Evolutionary conservation across 2,113 vertebrate species (phyloP).

Genomic region (Brachypteracias leptosomus): DNA sequence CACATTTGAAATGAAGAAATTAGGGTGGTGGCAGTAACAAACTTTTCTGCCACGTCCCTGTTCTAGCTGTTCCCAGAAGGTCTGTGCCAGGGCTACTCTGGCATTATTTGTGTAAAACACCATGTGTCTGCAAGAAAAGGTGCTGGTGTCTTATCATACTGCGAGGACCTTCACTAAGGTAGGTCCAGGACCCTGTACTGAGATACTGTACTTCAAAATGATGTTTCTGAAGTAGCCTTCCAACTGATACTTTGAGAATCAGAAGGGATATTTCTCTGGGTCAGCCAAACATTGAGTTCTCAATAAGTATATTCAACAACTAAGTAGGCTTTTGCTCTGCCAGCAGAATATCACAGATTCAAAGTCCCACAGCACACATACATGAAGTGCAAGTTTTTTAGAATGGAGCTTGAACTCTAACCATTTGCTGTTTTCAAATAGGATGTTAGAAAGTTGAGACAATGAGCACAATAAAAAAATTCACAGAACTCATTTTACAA

Average conservation of each 20-base stretch:
- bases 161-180: background rate
- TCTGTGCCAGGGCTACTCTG: background rate
- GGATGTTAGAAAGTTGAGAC: background rate
- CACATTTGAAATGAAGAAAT: background rate
- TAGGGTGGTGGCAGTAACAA: background rate
- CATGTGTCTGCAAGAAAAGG: accelerated
- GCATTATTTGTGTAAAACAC: background rate
- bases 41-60: background rate
- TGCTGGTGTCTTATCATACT: background rate
- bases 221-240: background rate
- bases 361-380: background rate
- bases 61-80: background rate
- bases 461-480: background rate
- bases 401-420: background rate
- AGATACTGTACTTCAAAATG: background rate
- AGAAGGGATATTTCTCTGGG: background rate
- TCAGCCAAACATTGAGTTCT: background rate
- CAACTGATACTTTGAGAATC: background rate
- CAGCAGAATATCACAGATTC: background rate
- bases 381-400: background rate
- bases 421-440: background rate
- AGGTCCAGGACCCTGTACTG: background rate
- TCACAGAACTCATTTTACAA: background rate
- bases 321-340: background rate
- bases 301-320: background rate